Evolutionary conservation across 2,888 invertebrate species (phyloP), one percentile per base, ranked within the genome.

Genomic region (Rugalucina vietnamica): DNA sequence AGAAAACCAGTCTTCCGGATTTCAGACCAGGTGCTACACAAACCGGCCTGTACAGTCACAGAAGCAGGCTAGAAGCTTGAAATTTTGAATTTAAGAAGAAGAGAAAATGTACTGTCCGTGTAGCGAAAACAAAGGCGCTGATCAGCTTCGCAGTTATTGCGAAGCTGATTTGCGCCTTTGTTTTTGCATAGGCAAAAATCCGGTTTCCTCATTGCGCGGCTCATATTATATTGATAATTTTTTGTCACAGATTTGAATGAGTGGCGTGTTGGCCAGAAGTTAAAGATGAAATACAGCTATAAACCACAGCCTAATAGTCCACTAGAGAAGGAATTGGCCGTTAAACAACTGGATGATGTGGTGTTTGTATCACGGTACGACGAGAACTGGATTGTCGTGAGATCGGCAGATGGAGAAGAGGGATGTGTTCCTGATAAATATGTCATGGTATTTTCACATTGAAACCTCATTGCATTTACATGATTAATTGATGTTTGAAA

Each of bases 381-480:
- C 69, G 84, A 83, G 37, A 81, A 90, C 27, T 92, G 92, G 92
- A 90, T 90, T 60, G 43, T 84, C 69, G 91, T 90, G 10, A 72
- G 82, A 65, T 86, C 81, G 32, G 73, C 72, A 21, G 73, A 81
- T 8, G 90, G 89, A 27, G 70, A 88, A 21, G 77, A 83, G 71
- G 92, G 91, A 3, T 92, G 87, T 81, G 82, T 91, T 21, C 92
- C 92, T 10, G 82, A 89, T 18, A 81, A 81, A 29, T 92, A 92
- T 84, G 83, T 92, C 32, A 91, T 91, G 89, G 92, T 92, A 85
- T 37, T 27, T 14, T 27, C n/a, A n/a, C n/a, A n/a, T n/a, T n/a
- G n/a, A n/a, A n/a, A n/a, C n/a, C n/a, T n/a, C n/a, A n/a, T n/a
- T n/a, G n/a, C n/a, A n/a, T n/a, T n/a, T n/a, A n/a, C n/a, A n/a